phyloP scores from a whole-genome alignment of 2,888 invertebrate species.

The Sinhomidia bicolor region DNA sequence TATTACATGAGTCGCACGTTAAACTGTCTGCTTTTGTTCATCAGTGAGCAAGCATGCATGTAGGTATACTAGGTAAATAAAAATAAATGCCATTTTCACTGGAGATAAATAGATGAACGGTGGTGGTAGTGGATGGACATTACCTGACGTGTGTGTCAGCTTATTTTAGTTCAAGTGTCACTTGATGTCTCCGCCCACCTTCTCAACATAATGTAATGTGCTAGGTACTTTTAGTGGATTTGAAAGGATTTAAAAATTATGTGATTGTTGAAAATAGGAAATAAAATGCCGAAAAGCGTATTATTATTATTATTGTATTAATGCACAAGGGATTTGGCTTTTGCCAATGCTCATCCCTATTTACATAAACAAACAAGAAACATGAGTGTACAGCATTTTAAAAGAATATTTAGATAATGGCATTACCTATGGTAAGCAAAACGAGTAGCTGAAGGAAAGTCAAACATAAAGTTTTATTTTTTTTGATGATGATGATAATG shows the following conservation, averaged over 20 bases:
- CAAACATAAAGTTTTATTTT: too few species aligned
- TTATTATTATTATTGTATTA: neutral
- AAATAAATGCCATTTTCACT: neutral
- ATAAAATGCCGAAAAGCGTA: constrained; percentile 8
- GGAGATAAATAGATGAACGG: neutral
- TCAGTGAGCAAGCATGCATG: neutral
- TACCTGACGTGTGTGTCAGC: constrained; percentile 38
- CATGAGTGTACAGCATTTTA: too few species aligned
- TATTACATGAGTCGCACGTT: constrained; percentile 30
- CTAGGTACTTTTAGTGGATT: neutral
- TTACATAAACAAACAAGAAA: neutral
- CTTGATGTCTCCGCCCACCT: constrained; percentile 10
- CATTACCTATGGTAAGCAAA: too few species aligned
- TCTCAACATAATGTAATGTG: too few species aligned
- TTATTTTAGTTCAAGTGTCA: constrained; percentile 43
- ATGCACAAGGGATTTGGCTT: neutral
- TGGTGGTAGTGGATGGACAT: neutral
- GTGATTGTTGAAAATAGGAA: neutral
- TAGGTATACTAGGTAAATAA: neutral
- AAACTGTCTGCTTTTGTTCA: neutral
- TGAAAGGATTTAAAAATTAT: neutral
- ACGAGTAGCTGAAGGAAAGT: neutral
- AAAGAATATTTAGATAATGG: neutral
- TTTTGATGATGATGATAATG: too few species aligned
- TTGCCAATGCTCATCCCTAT: constrained; percentile 9